These are phyloP conservation scores for Helicorthomorpha holstii DNA, from an alignment of 1,140 invertebrate genomes.

Conservation along the genomic window DNA sequence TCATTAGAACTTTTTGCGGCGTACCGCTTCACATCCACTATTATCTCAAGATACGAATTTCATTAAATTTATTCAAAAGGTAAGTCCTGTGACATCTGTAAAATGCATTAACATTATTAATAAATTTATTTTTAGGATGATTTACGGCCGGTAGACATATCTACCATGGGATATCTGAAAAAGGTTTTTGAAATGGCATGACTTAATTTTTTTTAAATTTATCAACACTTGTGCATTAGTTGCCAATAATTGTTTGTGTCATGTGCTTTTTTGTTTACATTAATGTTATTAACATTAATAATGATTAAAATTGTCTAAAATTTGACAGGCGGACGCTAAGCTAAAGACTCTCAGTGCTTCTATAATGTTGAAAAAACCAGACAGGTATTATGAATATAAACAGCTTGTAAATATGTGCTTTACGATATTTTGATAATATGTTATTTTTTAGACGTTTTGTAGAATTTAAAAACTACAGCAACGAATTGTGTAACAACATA, in stretches of 20 bases:
- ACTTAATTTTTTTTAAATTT: not conserved
- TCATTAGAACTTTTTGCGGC: conserved; percentile 49
- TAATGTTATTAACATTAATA: too few relatives aligned
- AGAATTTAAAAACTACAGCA: conserved; percentile 52
- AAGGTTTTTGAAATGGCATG: conserved; percentile 28
- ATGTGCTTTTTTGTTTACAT: conserved; percentile 35
- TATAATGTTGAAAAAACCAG: conserved; percentile 50
- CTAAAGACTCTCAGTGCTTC: conserved; percentile 53
- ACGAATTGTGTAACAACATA: conserved; percentile 43
- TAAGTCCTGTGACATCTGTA: conserved; percentile 16
- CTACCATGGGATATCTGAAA: conserved; percentile 36
- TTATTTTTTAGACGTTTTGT: conserved; percentile 40
- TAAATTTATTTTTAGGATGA: conserved; percentile 26
- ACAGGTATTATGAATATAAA: conserved; percentile 26
- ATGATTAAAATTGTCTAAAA: too few relatives aligned
- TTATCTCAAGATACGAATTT: conserved; percentile 59
- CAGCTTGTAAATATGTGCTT: not conserved
- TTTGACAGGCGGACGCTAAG: conserved; percentile 62
- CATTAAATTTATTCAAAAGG: conserved; percentile 50
- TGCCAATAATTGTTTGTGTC: conserved; percentile 15
- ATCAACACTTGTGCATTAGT: not conserved
- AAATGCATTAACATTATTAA: conserved; percentile 7
- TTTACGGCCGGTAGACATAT: conserved; percentile 52
- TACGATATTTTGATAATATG: conserved; percentile 4
- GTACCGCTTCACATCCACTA: conserved; percentile 52